Evolutionary conservation across 2,888 invertebrate genomes (phyloP).

Genomic region (Phalangium opilio): DNA sequence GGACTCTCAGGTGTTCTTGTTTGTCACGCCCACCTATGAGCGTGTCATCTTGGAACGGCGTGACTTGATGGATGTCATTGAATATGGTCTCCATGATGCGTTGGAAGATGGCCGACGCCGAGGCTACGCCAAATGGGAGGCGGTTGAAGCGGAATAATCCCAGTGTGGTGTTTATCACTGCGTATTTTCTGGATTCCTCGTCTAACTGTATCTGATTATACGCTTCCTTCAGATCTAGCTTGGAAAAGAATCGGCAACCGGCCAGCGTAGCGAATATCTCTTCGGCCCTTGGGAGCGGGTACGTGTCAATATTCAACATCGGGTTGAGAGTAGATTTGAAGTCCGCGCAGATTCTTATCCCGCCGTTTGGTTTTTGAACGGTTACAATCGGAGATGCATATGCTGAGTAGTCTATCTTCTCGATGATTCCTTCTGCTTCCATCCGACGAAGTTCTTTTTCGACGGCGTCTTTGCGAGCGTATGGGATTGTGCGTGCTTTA

Average conservation of each 20-base stretch:
- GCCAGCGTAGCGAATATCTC: no score
- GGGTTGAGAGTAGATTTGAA: background rate
- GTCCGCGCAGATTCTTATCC: background rate
- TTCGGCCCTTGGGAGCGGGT: background rate
- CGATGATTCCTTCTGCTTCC: no score
- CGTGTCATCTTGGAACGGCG: background rate
- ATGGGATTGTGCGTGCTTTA: no score
- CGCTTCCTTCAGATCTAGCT: background rate
- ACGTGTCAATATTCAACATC: background rate
- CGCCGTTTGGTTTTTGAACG: no score
- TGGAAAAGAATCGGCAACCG: background rate
- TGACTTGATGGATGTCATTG: background rate
- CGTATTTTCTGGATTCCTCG: background rate
- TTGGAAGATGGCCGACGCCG: constrained; percentile 7
- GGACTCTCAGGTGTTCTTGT: no score
- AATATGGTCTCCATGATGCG: constrained; percentile 2
- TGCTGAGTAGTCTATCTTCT: no score
- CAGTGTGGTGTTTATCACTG: constrained; percentile 2
- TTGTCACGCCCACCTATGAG: background rate
- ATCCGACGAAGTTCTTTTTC: no score
- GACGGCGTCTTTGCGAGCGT: no score
- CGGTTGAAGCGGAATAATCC: background rate
- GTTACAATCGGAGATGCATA: no score
- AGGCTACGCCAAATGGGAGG: background rate
- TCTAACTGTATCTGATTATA: background rate